A percentile compares a stretch with the other conserved stretches of the same genome.
Conservation (phyloP, 2,888 invertebrate genomes). For the Tenthredo mesomela region DNA sequence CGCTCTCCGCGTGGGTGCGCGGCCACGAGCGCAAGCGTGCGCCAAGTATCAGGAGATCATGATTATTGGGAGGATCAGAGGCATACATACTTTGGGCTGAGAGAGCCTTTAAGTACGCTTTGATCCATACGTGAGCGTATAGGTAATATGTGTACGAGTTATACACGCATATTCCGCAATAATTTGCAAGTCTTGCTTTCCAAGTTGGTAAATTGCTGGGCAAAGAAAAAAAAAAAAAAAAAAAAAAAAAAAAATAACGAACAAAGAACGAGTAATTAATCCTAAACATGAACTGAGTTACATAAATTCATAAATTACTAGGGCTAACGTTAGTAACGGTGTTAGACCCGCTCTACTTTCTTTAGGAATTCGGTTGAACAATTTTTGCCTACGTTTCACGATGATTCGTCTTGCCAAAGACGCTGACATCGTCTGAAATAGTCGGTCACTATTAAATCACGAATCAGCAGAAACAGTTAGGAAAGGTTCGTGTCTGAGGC, state of each 20-base stretch:
- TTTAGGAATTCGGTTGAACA: constrained; percentile 11
- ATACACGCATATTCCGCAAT: not conserved
- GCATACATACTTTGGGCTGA: not conserved
- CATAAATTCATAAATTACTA: not conserved
- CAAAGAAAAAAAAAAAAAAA: not conserved
- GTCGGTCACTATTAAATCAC: not conserved
- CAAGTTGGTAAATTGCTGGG: not conserved
- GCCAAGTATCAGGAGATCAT: constrained; percentile 65
- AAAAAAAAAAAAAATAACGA: not conserved
- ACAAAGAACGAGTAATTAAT: not conserved
- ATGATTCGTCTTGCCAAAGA: not conserved
- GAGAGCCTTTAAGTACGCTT: not conserved
- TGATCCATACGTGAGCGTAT: not conserved
- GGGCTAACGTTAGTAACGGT: not conserved
- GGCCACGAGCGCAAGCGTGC: constrained; percentile 63
- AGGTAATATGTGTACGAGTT: not conserved
- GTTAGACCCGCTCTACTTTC: constrained; percentile 15
- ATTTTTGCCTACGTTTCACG: constrained; percentile 35
- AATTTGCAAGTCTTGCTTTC: constrained; percentile 4
- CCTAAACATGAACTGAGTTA: not conserved
- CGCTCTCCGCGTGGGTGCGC: constrained; percentile 58
- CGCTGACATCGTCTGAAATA: constrained; percentile 26
- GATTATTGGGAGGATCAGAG: constrained; percentile 32
- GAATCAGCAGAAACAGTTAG: constrained; percentile 46
- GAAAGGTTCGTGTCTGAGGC: not conserved